These are phyloP conservation scores for Drosophila ercepeae DNA, from an alignment of 1,140 invertebrate genomes.

Conservation along the genomic window DNA sequence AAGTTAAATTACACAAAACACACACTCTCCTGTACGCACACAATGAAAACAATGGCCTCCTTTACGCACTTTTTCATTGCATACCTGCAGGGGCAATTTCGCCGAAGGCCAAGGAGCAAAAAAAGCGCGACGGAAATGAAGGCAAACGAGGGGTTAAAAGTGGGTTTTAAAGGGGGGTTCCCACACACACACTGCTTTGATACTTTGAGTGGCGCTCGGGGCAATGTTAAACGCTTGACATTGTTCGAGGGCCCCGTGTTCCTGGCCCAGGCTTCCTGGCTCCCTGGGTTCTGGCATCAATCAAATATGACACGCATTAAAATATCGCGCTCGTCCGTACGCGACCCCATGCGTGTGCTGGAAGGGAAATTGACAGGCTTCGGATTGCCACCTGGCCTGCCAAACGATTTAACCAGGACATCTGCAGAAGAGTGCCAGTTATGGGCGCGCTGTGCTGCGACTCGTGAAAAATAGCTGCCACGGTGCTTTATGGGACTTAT, in stretches of 20 bases:
- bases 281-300: slow-evolving; percentile 55
- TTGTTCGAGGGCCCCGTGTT: slow-evolving; percentile 48
- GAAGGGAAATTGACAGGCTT: slow-evolving; percentile 41
- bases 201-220: slow-evolving; percentile 65
- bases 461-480: slow-evolving; percentile 36
- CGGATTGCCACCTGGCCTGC: slow-evolving; percentile 21
- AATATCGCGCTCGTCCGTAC: slow-evolving; percentile 46
- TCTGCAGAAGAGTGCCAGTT: slow-evolving; percentile 17
- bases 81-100: slow-evolving; percentile 73
- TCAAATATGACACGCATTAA: slow-evolving; percentile 82
- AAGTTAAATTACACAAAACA: slow-evolving; percentile 69
- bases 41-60: slow-evolving; percentile 20
- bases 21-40: background rate
- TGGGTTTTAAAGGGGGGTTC: background rate
- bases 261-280: background rate
- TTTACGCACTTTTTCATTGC: slow-evolving; percentile 71
- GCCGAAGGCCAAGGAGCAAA: slow-evolving; percentile 11
- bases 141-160: slow-evolving; percentile 11
- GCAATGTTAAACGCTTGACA: slow-evolving; percentile 77
- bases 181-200: slow-evolving; percentile 25
- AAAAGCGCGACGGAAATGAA: slow-evolving; percentile 20
- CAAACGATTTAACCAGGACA: slow-evolving; percentile 23
- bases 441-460: slow-evolving; percentile 24
- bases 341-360: slow-evolving; percentile 29
- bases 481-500: slow-evolving; percentile 12